Percentiles rank a stretch among this genome's conserved stretches.
phyloP scores from a whole-genome alignment of 2,113 vertebrate genomes.

The Camarhynchus parvulus region DNA sequence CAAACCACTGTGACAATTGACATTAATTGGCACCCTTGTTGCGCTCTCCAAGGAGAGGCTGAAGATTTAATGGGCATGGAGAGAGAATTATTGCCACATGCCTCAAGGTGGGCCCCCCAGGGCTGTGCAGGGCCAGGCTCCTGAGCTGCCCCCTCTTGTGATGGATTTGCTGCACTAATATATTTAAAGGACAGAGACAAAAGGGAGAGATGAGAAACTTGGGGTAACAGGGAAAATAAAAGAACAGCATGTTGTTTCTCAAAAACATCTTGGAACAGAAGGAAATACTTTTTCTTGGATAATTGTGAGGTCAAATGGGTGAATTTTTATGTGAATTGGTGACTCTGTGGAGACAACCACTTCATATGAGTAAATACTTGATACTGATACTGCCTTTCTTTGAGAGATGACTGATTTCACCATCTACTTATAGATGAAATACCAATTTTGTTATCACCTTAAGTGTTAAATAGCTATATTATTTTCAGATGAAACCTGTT shows the following conservation, averaged over 20 bases:
- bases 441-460: background rate
- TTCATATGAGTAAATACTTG: background rate
- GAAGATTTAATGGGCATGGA: conserved; percentile 49
- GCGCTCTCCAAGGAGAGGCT: background rate
- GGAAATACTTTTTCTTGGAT: background rate
- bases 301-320: background rate
- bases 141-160: background rate
- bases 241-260: background rate
- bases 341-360: background rate
- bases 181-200: background rate
- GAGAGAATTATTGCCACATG: conserved; percentile 48
- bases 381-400: background rate
- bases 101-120: conserved; percentile 6
- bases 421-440: background rate
- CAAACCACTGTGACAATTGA: background rate
- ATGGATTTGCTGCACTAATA: background rate
- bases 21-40: conserved; percentile 48
- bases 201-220: background rate
- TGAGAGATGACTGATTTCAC: background rate
- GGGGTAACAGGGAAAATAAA: background rate
- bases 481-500: background rate
- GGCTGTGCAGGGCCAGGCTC: background rate
- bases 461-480: background rate
- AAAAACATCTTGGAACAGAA: background rate
- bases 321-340: background rate